Evolutionary conservation across 1,140 invertebrate genomes (phyloP).

Genomic region (Oppia nitens): DNA sequence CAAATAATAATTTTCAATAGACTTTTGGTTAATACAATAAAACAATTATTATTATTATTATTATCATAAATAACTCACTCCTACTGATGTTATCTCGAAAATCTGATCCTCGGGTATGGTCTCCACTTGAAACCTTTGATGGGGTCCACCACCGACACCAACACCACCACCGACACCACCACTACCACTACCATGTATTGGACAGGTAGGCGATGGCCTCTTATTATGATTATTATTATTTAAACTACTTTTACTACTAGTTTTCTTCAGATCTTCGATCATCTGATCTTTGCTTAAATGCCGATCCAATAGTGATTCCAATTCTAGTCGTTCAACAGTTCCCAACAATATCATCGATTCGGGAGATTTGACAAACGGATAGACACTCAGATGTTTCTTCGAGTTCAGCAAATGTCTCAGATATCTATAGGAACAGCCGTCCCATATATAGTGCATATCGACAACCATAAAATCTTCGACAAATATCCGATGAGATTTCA

Average conservation of each 20-base stretch:
- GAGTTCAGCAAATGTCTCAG: constrained; percentile 63
- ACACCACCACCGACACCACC: too few relatives aligned
- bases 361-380: constrained; percentile 75
- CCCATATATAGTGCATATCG: constrained; percentile 74
- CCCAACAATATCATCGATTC: constrained; percentile 85
- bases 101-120: constrained; percentile 2
- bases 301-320: constrained; percentile 59
- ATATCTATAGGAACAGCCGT: constrained; percentile 50
- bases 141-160: too few relatives aligned
- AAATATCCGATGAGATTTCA: constrained; percentile 66
- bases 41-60: too few relatives aligned
- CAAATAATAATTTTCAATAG: too few relatives aligned
- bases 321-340: constrained; percentile 71
- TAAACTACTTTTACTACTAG: not conserved
- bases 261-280: constrained; percentile 3
- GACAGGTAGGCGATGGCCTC: constrained; percentile 7
- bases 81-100: constrained; percentile 4
- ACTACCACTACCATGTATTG: constrained; percentile 3
- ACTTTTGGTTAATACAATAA: too few relatives aligned
- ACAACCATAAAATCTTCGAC: constrained; percentile 92
- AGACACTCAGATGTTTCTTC: constrained; percentile 47
- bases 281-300: constrained; percentile 52
- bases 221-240: too few relatives aligned
- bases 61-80: constrained; percentile 3
- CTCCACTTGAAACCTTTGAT: constrained; percentile 1